These are phyloP conservation scores for Penaeus monodon DNA, from an alignment of 2,888 invertebrate species.

Conservation along the genomic window DNA sequence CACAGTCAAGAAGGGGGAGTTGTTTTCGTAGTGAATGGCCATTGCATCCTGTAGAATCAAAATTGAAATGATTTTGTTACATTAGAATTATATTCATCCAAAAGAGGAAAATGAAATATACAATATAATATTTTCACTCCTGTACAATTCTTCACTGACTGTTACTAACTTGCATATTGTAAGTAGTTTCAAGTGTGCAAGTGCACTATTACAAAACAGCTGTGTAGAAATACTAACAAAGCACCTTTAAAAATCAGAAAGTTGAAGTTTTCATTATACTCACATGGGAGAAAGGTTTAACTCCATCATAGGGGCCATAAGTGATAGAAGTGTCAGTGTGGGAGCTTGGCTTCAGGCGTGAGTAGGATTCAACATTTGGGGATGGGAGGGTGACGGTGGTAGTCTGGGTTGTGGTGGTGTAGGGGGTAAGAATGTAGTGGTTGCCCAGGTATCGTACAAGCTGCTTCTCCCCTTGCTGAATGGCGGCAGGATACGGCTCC, in stretches of 20 bases:
- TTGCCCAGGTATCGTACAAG: constrained; percentile 87
- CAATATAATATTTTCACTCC: neutral
- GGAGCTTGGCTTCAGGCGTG: constrained; percentile 84
- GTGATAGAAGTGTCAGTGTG: constrained; percentile 84
- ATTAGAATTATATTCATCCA: neutral
- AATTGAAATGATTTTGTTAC: neutral
- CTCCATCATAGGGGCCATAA: constrained; percentile 90
- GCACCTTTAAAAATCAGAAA: too few species aligned
- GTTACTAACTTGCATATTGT: neutral
- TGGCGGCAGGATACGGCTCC: constrained; percentile 86
- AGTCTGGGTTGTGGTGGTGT: constrained; percentile 83
- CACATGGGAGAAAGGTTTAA: constrained; percentile 74
- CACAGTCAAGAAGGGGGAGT: constrained; percentile 95
- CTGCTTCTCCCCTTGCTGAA: constrained; percentile 94
- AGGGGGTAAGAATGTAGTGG: constrained; percentile 86
- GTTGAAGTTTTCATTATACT: constrained; percentile 46
- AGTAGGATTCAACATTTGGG: constrained; percentile 84
- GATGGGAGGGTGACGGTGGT: constrained; percentile 84
- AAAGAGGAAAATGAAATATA: neutral
- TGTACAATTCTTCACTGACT: too few species aligned
- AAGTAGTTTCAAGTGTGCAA: neutral
- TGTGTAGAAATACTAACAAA: neutral
- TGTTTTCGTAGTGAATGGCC: constrained; percentile 93
- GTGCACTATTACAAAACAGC: neutral
- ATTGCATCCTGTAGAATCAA: constrained; percentile 69